These are phyloP conservation scores for Neolamprologus toae DNA, from an alignment of 2,113 vertebrate genomes.

Conservation along the genomic window DNA sequence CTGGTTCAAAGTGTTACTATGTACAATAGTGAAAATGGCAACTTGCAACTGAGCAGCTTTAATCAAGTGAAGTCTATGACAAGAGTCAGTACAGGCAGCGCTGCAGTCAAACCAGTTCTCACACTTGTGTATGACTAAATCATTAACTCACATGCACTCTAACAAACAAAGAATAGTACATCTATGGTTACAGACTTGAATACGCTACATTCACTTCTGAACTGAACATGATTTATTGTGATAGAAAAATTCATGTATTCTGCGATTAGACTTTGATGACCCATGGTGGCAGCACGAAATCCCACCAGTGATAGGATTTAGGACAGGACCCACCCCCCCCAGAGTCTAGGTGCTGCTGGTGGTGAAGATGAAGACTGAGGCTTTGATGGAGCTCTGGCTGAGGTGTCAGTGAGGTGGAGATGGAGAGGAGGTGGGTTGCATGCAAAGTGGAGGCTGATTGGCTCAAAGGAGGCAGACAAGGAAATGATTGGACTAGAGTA, in stretches of 20 bases:
- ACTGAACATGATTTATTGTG: neutral
- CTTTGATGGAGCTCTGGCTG: neutral
- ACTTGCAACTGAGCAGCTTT: neutral
- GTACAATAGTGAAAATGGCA: neutral
- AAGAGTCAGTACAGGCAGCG: neutral
- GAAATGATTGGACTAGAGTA: neutral
- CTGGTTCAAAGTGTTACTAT: rapidly evolving
- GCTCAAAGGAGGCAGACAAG: neutral
- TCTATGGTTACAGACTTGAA: neutral
- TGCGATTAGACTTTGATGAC: neutral
- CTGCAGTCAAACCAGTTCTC: neutral
- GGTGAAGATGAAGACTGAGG: neutral
- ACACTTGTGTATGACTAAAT: neutral
- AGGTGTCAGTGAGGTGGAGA: neutral
- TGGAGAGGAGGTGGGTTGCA: neutral
- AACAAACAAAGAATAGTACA: neutral
- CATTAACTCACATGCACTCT: neutral
- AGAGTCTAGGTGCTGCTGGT: neutral
- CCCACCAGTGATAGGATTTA: neutral
- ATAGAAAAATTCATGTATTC: neutral
- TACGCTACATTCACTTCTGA: neutral
- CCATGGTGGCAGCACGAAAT: rapidly evolving
- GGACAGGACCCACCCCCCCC: neutral
- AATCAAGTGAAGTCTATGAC: neutral
- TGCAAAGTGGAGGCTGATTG: neutral